Conservation (phyloP, 2,888 invertebrate species). For the Diarsia brunnea region DNA sequence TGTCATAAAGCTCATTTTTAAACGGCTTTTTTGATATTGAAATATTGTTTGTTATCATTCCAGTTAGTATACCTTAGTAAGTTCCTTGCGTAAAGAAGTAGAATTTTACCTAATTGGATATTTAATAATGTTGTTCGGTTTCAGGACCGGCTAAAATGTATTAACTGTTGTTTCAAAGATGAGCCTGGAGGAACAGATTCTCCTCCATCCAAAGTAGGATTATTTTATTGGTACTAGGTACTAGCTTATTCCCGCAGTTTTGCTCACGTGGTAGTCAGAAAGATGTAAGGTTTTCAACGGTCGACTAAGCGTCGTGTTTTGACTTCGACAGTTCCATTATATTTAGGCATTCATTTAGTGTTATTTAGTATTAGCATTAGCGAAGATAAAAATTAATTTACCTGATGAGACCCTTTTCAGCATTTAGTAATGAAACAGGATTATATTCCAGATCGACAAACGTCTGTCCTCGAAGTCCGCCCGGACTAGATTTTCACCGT, state of each 20-base stretch:
- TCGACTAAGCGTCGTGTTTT: not conserved
- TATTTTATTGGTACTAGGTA: not conserved
- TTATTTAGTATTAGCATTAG: not conserved
- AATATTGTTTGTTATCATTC: too few species aligned
- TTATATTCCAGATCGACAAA: constrained; percentile 6
- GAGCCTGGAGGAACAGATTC: not conserved
- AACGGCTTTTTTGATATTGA: too few species aligned
- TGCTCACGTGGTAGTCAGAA: not conserved
- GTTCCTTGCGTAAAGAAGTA: not conserved
- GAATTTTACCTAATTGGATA: not conserved
- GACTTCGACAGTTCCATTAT: not conserved
- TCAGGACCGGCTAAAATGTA: constrained; percentile 17
- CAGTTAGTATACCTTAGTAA: too few species aligned
- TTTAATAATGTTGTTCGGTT: constrained; percentile 16
- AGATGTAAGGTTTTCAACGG: not conserved
- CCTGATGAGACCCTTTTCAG: not conserved
- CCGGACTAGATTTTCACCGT: not conserved
- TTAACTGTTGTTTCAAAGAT: constrained; percentile 19
- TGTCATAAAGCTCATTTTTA: too few species aligned
- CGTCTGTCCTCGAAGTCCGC: not conserved
- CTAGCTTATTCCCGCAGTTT: not conserved
- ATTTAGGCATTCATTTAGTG: not conserved
- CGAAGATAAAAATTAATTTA: not conserved
- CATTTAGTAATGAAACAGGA: constrained; percentile 27
- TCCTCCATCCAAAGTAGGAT: constrained; percentile 25